Conservation (phyloP, 2,113 vertebrate genomes). For the Phodopus roborovskii region DNA sequence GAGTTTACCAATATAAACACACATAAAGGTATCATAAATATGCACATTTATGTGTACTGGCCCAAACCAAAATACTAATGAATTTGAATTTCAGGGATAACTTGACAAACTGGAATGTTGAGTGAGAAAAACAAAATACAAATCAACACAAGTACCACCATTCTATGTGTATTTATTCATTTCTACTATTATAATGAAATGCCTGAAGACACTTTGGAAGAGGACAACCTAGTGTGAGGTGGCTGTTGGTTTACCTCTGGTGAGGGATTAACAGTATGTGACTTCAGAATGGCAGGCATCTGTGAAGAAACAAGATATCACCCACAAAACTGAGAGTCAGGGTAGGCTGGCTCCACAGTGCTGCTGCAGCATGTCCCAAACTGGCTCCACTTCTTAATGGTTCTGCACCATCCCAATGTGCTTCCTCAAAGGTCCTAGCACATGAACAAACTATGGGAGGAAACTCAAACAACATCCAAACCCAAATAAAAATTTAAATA, state of each 20-base stretch:
- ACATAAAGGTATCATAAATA: neutral
- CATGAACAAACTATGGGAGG: neutral
- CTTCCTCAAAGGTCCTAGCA: neutral
- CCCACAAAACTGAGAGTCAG: neutral
- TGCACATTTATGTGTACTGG: neutral
- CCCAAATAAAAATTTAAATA: neutral
- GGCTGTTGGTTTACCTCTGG: neutral
- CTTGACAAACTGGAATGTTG: neutral
- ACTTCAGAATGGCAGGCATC: neutral
- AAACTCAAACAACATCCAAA: neutral
- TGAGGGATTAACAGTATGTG: neutral
- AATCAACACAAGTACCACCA: neutral
- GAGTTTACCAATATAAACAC: neutral
- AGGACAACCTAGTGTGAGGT: neutral
- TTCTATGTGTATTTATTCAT: neutral
- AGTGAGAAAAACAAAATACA: constrained; percentile 13
- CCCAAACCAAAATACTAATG: neutral
- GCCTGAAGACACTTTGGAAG: neutral
- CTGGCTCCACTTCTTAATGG: no score
- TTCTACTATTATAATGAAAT: neutral
- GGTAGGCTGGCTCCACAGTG: fast-evolving
- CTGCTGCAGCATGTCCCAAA: neutral
- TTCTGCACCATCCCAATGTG: neutral
- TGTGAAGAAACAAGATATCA: neutral
- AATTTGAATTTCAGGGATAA: neutral